Evolutionary conservation across 2,113 vertebrate species (phyloP), one percentile per base, ranked within the genome.

Genomic region (Varanus salvator): DNA sequence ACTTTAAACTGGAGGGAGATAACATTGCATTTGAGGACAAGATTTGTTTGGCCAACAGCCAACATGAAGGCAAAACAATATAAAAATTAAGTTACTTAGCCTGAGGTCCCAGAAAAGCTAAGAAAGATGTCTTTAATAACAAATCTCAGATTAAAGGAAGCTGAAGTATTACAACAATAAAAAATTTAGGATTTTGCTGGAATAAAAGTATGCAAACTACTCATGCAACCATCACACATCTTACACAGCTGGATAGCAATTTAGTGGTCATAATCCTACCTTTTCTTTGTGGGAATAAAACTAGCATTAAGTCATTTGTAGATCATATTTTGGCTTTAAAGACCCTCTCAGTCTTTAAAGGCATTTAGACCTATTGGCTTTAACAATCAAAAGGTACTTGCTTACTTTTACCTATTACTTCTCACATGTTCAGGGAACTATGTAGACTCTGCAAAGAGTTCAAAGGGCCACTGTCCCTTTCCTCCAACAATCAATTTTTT

Each of bases 71-170:
- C 21, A 11, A 88, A 34, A 50, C 1, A 91, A 90, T 93, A 34
- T 80, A 81, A 0, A 81, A 0, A 90, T 80, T 84, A 8, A 54
- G 69, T 80, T 88, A 86, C 82, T 87, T 89, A 91, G 64, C 34
- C 17, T 85, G 44, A 80, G 89, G 91, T 91, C 50, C 31, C 44
- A 87, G 81, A 80, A 64, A 87, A 87, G 83, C 3, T 29, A 85
- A 94, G 90, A 94, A 93, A 44, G 34, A 95, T 94, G 57, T 60
- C 50, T 95, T 94, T 94, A 94, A 96, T 96, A 96, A 90, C 69
- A 50, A 91, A 83, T 87, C 34, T 87, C 7, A 1, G 80, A 88
- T n/a, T 69, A 93, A 85, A 93, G 87, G 85, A 29, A 90, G 86
- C 66, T 93, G 72, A 88, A 85, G 31, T 52, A 89, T 66, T 92